A percentile compares a stretch with the other conserved stretches of the same genome.
Evolutionary conservation across 2,888 invertebrate species (phyloP).

Genomic region (Frankliniella fusca): DNA sequence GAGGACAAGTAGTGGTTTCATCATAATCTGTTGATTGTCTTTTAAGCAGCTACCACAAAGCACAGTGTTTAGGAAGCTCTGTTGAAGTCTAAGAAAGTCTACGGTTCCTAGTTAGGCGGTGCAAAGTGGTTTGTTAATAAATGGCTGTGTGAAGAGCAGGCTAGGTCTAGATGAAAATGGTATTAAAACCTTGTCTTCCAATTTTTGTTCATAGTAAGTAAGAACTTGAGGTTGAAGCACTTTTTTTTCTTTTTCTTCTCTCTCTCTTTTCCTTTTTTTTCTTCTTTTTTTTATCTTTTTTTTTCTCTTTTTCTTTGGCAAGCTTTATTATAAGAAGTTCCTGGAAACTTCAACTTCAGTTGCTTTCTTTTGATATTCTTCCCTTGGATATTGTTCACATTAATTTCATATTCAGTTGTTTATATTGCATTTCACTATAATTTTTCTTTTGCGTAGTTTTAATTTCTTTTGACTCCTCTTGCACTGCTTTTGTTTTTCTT

Average conservation of each 20-base stretch:
- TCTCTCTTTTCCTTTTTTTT: not conserved
- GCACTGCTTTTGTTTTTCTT: not conserved
- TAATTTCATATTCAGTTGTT: constrained; percentile 4
- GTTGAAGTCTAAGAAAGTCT: not conserved
- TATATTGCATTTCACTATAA: not conserved
- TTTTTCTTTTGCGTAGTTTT: not conserved
- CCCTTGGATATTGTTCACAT: not conserved
- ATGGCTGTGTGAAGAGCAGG: constrained; percentile 16
- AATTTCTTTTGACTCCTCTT: constrained; percentile 11
- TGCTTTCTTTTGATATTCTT: not conserved
- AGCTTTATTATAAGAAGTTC: not conserved
- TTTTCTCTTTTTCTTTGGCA: not conserved
- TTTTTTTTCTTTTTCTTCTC: not conserved
- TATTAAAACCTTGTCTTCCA: constrained; percentile 3
- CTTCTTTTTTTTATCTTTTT: not conserved
- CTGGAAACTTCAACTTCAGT: not conserved
- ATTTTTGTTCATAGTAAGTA: not conserved
- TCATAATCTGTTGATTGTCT: not conserved
- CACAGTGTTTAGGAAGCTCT: not conserved
- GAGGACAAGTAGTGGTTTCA: not conserved
- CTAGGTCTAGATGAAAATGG: not conserved
- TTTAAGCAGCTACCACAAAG: not conserved
- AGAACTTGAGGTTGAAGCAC: too few relatives aligned
- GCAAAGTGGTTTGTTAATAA: not conserved
- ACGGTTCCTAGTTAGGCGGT: constrained; percentile 8